Base-by-base conservation (phyloP, 2,113 vertebrate genomes). In the Tiliqua scincoides region DNA sequence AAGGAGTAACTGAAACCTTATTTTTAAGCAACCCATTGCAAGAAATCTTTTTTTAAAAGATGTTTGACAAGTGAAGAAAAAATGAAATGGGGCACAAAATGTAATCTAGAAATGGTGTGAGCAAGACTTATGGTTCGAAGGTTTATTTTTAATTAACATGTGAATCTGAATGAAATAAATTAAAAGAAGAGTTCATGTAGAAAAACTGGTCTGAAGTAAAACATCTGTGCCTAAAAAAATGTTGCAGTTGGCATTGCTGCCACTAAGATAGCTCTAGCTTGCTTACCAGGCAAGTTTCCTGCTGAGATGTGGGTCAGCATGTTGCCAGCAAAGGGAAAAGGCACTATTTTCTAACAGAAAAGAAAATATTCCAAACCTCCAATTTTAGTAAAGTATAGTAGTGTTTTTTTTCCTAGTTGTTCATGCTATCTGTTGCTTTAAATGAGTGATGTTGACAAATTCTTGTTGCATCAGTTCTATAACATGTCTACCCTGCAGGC, bases 61-160 rank as follows among this genome's bases (percentile, higher is more conserved):
- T 6, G 32, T 23, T 65, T 78, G 30, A 35, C 35, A 35, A 37
- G 70, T 20, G 23, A 32, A 43, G 21, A 35, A n/a, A 32, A 63
- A 62, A 57, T 67, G 54, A 40, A 77, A 73, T 59, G 20, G 32
- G 15, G 73, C 27, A 59, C 43, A 37, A 72, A 88, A 52, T 48
- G 2, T 62, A 54, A 63, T n/a, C 12, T 54, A n/a, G 63, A 12
- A 72, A 79, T 40, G 30, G 20, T 57, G 14, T 59, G 15, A 75
- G 15, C 32, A 71, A 80, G 59, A 84, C 54, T 72, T 35, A 71
- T 35, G 10, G 70, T 74, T 73, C 67, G 35, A 74, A 65, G 70
- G 54, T 88, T 67, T 79, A 73, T 71, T 72, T 57, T 83, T 61
- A 52, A 84, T 54, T 72, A n/a, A 48, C 40, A 72, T 5, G 67